phyloP scores from a whole-genome alignment of 2,888 invertebrate genomes.

The Nowickia ferox region DNA sequence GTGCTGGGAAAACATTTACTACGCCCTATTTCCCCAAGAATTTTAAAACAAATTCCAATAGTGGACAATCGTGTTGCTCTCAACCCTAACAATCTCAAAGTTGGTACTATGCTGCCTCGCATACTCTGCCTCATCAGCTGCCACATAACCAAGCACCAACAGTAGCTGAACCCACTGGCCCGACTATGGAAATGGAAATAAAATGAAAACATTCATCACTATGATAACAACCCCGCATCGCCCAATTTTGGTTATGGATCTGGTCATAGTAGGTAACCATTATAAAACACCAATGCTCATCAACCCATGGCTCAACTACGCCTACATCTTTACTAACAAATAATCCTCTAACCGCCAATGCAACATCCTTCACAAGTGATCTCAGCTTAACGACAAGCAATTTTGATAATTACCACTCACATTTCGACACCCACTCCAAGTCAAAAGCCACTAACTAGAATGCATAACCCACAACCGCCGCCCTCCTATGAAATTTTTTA shows the following conservation, averaged over 20 bases:
- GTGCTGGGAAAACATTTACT: too few species aligned
- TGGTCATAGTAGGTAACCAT: constrained; percentile 51
- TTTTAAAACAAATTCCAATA: constrained; percentile 45
- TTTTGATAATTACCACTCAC: constrained; percentile 74
- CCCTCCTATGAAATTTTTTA: constrained; percentile 76
- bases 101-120: constrained; percentile 76
- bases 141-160: constrained; percentile 35
- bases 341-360: constrained; percentile 62
- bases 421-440: constrained; percentile 38
- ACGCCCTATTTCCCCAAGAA: constrained; percentile 56
- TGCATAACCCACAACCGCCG: constrained; percentile 58
- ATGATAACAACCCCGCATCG: constrained; percentile 74
- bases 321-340: constrained; percentile 57
- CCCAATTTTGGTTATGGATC: constrained; percentile 56
- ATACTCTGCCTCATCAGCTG: constrained; percentile 59
- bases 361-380: constrained; percentile 74
- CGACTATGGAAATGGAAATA: constrained; percentile 70
- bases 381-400: constrained; percentile 75
- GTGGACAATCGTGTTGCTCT: constrained; percentile 78
- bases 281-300: constrained; percentile 53
- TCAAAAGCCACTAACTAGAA: constrained; percentile 15
- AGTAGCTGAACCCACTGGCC: constrained; percentile 4
- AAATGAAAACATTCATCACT: constrained; percentile 76
- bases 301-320: constrained; percentile 38
- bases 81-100: constrained; percentile 77